Evolutionary conservation across 2,113 vertebrate species (phyloP).

Genomic region (Neoarius graeffei): DNA sequence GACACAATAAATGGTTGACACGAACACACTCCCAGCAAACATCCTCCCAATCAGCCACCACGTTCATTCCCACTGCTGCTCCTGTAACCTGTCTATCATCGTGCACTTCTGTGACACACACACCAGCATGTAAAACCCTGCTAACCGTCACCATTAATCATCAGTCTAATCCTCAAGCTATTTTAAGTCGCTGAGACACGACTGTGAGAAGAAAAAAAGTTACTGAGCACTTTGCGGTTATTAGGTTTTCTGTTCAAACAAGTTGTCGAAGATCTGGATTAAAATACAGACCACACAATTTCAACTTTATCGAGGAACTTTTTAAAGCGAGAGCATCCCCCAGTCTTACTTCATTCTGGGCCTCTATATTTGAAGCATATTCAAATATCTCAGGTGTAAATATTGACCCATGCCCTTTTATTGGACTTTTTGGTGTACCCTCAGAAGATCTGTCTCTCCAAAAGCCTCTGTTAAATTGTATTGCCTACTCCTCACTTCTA

Average conservation of each 20-base stretch:
- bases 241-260: not conserved
- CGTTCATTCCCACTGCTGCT: conserved; percentile 51
- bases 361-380: too few relatives aligned
- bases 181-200: not conserved
- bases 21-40: conserved; percentile 61
- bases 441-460: too few relatives aligned
- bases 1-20: conserved; percentile 62
- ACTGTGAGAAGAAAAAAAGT: not conserved
- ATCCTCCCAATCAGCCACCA: conserved; percentile 51
- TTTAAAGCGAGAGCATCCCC: too few relatives aligned
- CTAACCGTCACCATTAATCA: not conserved
- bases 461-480: too few relatives aligned
- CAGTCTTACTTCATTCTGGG: too few relatives aligned
- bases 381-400: too few relatives aligned
- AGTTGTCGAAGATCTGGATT: not conserved
- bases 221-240: not conserved
- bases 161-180: not conserved
- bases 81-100: conserved; percentile 45
- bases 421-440: too few relatives aligned
- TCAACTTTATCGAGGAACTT: not conserved
- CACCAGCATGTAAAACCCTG: not conserved
- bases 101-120: not conserved
- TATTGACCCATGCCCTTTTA: too few relatives aligned
- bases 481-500: too few relatives aligned
- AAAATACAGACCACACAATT: not conserved